phyloP scores from a whole-genome alignment of 2,113 vertebrate genomes.

The Strigops habroptila region DNA sequence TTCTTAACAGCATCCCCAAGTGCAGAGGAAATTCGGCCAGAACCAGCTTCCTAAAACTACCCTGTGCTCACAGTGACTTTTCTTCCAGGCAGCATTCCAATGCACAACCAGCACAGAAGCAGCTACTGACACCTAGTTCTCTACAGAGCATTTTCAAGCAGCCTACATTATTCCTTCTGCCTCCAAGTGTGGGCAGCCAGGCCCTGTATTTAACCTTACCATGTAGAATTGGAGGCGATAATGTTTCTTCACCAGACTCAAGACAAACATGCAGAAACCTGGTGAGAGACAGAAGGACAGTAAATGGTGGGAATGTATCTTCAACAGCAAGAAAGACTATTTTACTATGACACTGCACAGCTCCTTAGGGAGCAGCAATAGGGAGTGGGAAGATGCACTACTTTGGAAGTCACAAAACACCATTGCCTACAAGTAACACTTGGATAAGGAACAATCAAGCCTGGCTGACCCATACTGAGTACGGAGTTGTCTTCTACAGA shows the following conservation, averaged over 20 bases:
- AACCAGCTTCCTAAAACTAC: not conserved
- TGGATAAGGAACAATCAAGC: not conserved
- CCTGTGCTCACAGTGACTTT: not conserved
- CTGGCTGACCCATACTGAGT: not conserved
- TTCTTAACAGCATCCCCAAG: not conserved
- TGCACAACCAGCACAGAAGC: not conserved
- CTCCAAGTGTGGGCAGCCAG: not conserved
- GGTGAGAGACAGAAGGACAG: not conserved
- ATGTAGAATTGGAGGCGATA: slow-evolving; percentile 99
- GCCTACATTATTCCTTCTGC: not conserved
- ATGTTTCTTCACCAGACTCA: slow-evolving; percentile 98
- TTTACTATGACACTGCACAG: not conserved
- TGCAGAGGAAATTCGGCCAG: not conserved
- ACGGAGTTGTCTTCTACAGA: not conserved
- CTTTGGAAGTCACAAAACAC: not conserved
- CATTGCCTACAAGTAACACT: not conserved
- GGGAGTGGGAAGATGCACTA: not conserved
- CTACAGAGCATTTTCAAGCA: not conserved
- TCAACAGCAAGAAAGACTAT: not conserved
- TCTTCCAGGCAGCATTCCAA: not conserved
- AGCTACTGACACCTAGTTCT: not conserved
- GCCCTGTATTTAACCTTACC: slow-evolving; percentile 74
- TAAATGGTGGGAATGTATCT: not conserved
- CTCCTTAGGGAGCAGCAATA: not conserved
- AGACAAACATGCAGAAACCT: slow-evolving; percentile 99